Base-by-base conservation (phyloP, 30 jellyfish, hydroid and myxozoan species). In the Pseudorhiza aurosa region DNA sequence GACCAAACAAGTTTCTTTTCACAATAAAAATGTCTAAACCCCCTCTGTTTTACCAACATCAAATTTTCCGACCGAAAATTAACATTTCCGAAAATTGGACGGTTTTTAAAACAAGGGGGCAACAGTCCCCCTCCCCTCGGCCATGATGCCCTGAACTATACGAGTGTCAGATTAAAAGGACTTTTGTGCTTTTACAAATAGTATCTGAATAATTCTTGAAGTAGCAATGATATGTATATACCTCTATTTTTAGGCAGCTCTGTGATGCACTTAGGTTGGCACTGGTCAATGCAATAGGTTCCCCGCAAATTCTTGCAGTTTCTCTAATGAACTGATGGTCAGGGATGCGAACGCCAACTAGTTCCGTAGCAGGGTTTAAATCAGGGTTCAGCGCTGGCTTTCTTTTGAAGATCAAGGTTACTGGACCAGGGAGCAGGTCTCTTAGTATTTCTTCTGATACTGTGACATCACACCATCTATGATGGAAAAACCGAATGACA, bases 371-470 rank as follows among this genome's bases (percentile, higher is more conserved):
- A 9, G 98, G 91, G 43, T 91, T 91, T 50, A 91, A 63, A 18
- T 73, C 95, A 68, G 96, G 96, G 50, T 91, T 91, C 65, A 91
- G 51, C 50, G 25, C 75, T n/a, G 90, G 63, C 19, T 70, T 72
- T 62, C 98, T 57, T 44, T 84, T 68, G 55, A 91, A 91, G 1
- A 91, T 64, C 17, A 91, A 87, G 14, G 98, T 91, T 25, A 91
- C 98, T 10, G 98, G 95, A 2, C 98, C 98, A 40, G 98, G 98
- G 8, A 91, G 87, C n/a, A 91, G 88, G 37, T 91, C 96, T 27
- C 77, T 46, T 1, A 91, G 83, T 22, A 83, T 19, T 4, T 72
- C 75, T 26, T 28, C 55, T 9, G 95, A 67, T 24, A 91, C 87
- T 17, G 95, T 91, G 11, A 91, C 98, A 58, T 75, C 68, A 46